These are phyloP conservation scores for Lacerta viridis DNA, from an alignment of 2,797 vertebrate species.

Conservation along the genomic window DNA sequence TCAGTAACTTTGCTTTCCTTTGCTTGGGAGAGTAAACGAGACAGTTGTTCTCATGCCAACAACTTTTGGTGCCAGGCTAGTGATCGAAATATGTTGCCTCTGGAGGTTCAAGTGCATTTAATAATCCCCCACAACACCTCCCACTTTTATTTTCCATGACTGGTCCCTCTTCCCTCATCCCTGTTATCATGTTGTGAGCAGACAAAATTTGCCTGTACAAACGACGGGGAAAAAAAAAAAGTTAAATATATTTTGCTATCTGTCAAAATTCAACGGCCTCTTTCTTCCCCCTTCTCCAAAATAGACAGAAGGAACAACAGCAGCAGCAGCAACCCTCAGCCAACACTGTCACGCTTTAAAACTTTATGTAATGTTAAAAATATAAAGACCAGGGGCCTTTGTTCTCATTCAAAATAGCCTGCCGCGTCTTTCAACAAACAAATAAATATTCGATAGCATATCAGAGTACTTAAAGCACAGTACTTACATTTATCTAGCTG, in stretches of 20 bases:
- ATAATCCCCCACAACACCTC: slow-evolving; percentile 67
- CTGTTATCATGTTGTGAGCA: slow-evolving; percentile 73
- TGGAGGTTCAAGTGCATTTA: slow-evolving; percentile 73
- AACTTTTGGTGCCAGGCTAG: slow-evolving; percentile 75
- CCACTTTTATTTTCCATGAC: slow-evolving; percentile 62
- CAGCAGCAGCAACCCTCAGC: slow-evolving; percentile 40
- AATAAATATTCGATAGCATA: not conserved
- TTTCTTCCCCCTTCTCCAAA: slow-evolving; percentile 4
- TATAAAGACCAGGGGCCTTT: not conserved
- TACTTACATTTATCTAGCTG: not conserved
- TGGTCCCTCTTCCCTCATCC: slow-evolving; percentile 73
- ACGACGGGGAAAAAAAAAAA: slow-evolving; percentile 30
- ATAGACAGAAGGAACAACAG: slow-evolving; percentile 21
- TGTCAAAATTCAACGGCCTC: slow-evolving; percentile 14
- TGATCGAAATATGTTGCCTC: slow-evolving; percentile 69
- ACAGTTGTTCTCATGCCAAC: slow-evolving; percentile 78
- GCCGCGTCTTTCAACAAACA: slow-evolving; percentile 41
- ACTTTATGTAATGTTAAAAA: slow-evolving; percentile 10
- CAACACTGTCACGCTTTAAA: slow-evolving; percentile 42
- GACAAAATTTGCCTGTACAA: slow-evolving; percentile 44
- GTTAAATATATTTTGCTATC: slow-evolving; percentile 52
- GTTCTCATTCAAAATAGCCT: slow-evolving; percentile 37
- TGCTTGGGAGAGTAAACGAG: slow-evolving; percentile 71
- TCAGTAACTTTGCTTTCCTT: slow-evolving; percentile 74
- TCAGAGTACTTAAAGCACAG: not conserved